phyloP scores from a whole-genome alignment of 53 echinoderm and acorn worm species.

The Luidia sarsii region DNA sequence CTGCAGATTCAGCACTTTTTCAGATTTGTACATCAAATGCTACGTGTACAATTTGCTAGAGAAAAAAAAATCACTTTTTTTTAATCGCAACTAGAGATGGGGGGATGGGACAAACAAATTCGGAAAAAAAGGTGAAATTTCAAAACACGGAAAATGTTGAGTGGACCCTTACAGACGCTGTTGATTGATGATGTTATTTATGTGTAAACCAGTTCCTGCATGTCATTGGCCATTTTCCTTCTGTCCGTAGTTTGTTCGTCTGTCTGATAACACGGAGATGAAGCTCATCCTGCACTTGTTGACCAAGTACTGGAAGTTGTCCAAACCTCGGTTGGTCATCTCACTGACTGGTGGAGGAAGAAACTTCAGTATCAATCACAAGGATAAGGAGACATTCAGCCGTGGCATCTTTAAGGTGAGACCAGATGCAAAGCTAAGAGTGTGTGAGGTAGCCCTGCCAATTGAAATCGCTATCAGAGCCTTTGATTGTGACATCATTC shows the following conservation, averaged over 20 bases:
- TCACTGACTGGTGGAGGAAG: slow-evolving; percentile 80
- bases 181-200: background rate
- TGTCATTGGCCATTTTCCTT: background rate
- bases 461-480: no score
- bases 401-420: slow-evolving; percentile 85
- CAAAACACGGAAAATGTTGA: background rate
- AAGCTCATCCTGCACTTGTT: slow-evolving; percentile 57
- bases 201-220: no score
- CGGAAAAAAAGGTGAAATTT: no score
- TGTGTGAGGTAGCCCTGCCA: no score
- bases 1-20: no score
- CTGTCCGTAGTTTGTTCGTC: slow-evolving; percentile 72
- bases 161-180: background rate
- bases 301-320: slow-evolving; percentile 78
- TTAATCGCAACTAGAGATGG: no score
- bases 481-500: no score
- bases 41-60: no score
- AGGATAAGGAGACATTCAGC: slow-evolving; percentile 84
- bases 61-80: no score
- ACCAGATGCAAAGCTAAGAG: no score
- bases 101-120: no score
- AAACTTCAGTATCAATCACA: slow-evolving; percentile 73
- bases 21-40: no score
- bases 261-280: slow-evolving; percentile 73
- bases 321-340: slow-evolving; percentile 79